phyloP scores from a whole-genome alignment of 2,888 invertebrate genomes.

The Barypeithes pellucidus region DNA sequence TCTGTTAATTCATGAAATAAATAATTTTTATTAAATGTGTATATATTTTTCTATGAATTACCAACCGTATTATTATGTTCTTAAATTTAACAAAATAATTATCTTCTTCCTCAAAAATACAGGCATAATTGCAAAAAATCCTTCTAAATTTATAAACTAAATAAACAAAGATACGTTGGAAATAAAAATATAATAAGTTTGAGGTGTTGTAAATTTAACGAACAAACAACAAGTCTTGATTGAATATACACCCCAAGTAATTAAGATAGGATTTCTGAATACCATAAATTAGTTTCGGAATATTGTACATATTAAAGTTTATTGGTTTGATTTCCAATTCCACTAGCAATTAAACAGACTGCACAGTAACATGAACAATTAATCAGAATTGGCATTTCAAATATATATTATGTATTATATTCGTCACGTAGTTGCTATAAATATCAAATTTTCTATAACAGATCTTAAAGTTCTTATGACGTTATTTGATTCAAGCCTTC shows the following conservation, averaged over 20 bases:
- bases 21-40: no score
- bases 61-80: no score
- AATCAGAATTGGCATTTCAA: not conserved
- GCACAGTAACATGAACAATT: not conserved
- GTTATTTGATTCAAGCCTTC: no score
- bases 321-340: not conserved
- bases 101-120: no score
- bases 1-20: no score
- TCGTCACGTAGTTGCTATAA: no score
- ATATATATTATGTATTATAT: not conserved
- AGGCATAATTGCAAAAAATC: no score
- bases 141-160: slow-evolving; percentile 24
- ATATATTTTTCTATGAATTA: no score
- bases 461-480: no score
- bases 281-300: not conserved
- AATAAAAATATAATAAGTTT: slow-evolving; percentile 6
- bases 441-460: no score
- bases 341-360: not conserved
- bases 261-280: slow-evolving; percentile 5
- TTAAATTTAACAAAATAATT: no score
- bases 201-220: slow-evolving; percentile 22
- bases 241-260: slow-evolving; percentile 16
- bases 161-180: slow-evolving; percentile 27
- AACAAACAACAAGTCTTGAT: slow-evolving; percentile 37
- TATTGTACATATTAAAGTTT: slow-evolving; percentile 6